Evolutionary conservation across 2,888 invertebrate genomes (phyloP), one percentile per base, ranked within the genome.

Genomic region (Drosophila pseudotalamancana): DNA sequence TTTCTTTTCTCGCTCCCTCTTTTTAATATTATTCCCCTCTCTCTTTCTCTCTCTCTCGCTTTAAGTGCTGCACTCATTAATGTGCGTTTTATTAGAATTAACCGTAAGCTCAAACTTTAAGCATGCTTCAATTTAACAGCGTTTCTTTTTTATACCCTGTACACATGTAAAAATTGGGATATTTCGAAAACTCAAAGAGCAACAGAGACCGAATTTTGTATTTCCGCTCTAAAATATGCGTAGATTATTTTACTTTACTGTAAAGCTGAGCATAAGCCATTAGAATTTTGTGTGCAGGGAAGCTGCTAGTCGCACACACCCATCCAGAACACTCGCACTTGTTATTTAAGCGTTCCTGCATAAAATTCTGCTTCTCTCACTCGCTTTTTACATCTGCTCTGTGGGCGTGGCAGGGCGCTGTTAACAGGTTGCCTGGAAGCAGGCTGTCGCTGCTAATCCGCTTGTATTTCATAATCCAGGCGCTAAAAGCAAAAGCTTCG

Each of bases 401-500:
- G 11, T 0, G 2, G 18, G 12, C 9, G 12, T 9, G 21, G 19
- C 14, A 8, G 14, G 2, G 12, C 5, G 3, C 3, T 11, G 3
- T 14, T 21, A 29, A 21, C 35, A 27, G 27, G 37, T 32, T 40
- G n/a, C 12, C 32, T 34, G 25, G 27, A 23, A 34, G 12, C 42
- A 37, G 25, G 46, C 32, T 54, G 53, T 64, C 63, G 66, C 54
- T 69, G 61, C 56, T 86, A 83, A 83, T 86, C 83, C 83, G 80
- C 83, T 83, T 83, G 83, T 78, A 68, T 83, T 78, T 80, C 54
- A 76, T 83, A 80, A 83, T 78, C 84, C 78, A 65, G 65, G 64
- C 66, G 68, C 72, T 73, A 59, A 80, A 75, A 69, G 79, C 74
- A 66, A 64, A 56, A 68, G 68, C 71, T 68, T 74, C 57, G 46